Percentiles rank a stretch among this genome's conserved stretches.
Conservation (phyloP, 2,113 vertebrate genomes). For the Arizona elegans region DNA sequence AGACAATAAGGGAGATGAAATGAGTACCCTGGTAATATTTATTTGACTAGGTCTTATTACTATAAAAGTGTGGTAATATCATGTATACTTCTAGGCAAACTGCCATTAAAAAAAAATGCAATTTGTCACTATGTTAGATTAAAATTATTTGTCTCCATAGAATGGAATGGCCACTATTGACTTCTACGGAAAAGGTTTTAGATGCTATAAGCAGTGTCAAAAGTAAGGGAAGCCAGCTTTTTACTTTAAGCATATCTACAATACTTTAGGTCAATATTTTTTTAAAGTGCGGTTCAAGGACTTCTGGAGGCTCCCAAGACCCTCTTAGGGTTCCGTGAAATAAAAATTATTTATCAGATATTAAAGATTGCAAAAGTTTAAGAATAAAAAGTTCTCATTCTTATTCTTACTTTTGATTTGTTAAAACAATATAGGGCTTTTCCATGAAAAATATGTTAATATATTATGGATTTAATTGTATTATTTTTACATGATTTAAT, state of each 20-base stretch:
- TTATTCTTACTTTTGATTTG: not conserved
- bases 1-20: conserved; percentile 20
- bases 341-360: not conserved
- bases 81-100: not conserved
- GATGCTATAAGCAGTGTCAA: not conserved
- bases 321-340: not conserved
- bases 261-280: not conserved
- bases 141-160: not conserved
- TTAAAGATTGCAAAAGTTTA: not conserved
- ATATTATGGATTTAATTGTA: not conserved
- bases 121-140: not conserved
- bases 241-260: not conserved
- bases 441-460: not conserved
- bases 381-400: not conserved
- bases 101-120: not conserved
- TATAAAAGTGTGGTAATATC: not conserved
- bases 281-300: not conserved
- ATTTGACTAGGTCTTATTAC: not conserved
- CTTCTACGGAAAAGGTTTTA: not conserved
- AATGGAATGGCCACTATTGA: not conserved
- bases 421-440: not conserved
- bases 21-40: not conserved
- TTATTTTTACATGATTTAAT: not conserved
- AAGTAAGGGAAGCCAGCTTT: not conserved
- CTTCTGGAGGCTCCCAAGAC: not conserved